Evolutionary conservation across 1,140 invertebrate genomes (phyloP).

Genomic region (Trialeurodes vaporariorum): DNA sequence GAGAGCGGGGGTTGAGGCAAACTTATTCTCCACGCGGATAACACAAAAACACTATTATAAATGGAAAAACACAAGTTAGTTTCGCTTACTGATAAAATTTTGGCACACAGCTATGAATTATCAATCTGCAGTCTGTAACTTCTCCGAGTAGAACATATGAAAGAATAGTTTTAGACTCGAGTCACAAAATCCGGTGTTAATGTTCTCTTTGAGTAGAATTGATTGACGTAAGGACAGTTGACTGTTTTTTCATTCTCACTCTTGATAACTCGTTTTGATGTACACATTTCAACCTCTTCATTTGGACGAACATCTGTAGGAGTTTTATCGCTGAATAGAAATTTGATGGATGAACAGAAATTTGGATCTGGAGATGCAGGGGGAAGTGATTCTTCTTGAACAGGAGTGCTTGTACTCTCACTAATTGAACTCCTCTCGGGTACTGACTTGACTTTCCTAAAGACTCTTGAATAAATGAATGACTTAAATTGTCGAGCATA

Average conservation of each 20-base stretch:
- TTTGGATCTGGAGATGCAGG: background rate
- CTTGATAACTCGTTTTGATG: background rate
- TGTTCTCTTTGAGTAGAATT: background rate
- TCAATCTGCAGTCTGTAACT: no score
- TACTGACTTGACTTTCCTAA: slow-evolving; percentile 46
- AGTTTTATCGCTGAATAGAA: background rate
- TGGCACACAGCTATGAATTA: no score
- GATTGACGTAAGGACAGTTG: background rate
- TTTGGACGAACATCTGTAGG: background rate
- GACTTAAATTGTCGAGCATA: slow-evolving; percentile 50
- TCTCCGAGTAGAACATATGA: no score
- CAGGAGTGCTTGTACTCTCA: background rate
- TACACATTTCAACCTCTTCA: background rate
- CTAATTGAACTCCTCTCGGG: background rate
- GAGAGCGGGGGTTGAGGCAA: no score
- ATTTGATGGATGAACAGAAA: background rate
- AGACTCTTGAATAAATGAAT: slow-evolving; percentile 48
- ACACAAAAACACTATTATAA: no score
- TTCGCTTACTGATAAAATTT: no score
- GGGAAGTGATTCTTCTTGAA: background rate
- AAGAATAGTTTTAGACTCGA: no score
- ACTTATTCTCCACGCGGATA: no score
- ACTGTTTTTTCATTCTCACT: background rate
- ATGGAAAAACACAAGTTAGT: no score
- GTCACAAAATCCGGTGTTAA: no score